Base-by-base conservation (phyloP, 2,113 vertebrate genomes). In the Petrocephalus zakoni region DNA sequence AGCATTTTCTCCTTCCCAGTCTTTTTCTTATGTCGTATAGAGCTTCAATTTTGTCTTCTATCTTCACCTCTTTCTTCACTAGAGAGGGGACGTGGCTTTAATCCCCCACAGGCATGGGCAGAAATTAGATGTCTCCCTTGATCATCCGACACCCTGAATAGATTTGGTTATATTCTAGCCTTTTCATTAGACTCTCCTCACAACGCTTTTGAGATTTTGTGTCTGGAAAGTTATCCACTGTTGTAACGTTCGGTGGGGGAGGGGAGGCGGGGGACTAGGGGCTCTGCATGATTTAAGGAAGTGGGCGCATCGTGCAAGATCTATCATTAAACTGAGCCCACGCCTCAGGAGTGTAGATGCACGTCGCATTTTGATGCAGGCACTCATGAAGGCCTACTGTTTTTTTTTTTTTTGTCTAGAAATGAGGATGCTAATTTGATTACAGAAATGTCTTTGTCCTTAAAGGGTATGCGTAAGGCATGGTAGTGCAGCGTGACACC, bases 121-220 rank as follows among this genome's bases (percentile, higher is more conserved):
- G 85, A 92, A 91, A 92, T 92, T 90, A 91, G 89, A 87, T 89
- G 52, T 88, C 88, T 89, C 89, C 91, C 90, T 90, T 52, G 89
- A 89, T 89, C 90, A 89, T 56, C 88, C 87, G 46, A 85, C 86
- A 89, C 91, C 89, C 86, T 51, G 90, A 91, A 92, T 91, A 92
- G 91, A 88, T 91, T 89, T 88, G 86, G 88, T 91, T 92, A 91
- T 90, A 91, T 91, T 92, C 90, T 89, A 92, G 87, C 89, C 90
- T 88, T 90, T 89, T 92, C 89, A 92, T 91, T 92, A 92, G 89
- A 88, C 81, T 90, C 64, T 88, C 89, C 51, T 90, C 88, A 87
- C 68, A 10, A 61, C 49, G 88, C 88, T 84, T 83, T 84, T 88
- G 75, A 88, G 88, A 88, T 84, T 83, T 88, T 46, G 53, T 47